Evolutionary conservation across 2,113 vertebrate species (phyloP).

Genomic region (Chunga burmeisteri): DNA sequence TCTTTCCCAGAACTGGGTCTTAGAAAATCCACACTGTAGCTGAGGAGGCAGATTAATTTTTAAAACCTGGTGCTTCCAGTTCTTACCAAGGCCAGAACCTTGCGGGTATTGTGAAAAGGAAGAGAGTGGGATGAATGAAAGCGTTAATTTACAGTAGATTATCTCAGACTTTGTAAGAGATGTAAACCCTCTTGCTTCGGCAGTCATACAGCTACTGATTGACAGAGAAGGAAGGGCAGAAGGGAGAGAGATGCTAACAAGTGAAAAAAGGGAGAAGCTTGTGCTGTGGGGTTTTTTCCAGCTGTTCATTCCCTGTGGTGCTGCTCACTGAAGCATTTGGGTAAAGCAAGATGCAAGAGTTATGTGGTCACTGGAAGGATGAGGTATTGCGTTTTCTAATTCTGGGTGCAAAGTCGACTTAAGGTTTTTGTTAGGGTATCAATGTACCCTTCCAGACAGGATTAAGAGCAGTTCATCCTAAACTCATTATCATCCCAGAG

Average conservation of each 20-base stretch:
- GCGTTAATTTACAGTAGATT: background rate
- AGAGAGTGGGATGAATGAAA: background rate
- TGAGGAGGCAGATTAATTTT: background rate
- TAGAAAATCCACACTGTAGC: background rate
- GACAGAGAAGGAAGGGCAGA: background rate
- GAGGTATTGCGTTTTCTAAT: background rate
- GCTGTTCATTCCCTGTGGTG: background rate
- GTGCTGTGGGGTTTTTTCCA: background rate
- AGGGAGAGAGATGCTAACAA: background rate
- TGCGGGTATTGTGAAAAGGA: background rate
- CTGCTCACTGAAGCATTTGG: background rate
- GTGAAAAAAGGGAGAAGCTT: background rate
- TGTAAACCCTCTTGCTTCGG: background rate
- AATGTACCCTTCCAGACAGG: background rate
- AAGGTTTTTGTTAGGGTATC: background rate
- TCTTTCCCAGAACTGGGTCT: background rate
- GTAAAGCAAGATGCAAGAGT: background rate
- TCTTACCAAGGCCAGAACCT: background rate
- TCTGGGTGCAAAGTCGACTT: background rate
- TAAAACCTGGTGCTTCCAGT: background rate
- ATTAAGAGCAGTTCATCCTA: background rate
- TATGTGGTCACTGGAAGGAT: fast-evolving
- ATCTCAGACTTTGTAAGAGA: background rate
- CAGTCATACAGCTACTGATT: background rate
- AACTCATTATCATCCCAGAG: background rate